A percentile compares a stretch with the other conserved stretches of the same genome.
phyloP scores from a whole-genome alignment of 2,888 invertebrate species.

The Drosophila heteroneura region DNA sequence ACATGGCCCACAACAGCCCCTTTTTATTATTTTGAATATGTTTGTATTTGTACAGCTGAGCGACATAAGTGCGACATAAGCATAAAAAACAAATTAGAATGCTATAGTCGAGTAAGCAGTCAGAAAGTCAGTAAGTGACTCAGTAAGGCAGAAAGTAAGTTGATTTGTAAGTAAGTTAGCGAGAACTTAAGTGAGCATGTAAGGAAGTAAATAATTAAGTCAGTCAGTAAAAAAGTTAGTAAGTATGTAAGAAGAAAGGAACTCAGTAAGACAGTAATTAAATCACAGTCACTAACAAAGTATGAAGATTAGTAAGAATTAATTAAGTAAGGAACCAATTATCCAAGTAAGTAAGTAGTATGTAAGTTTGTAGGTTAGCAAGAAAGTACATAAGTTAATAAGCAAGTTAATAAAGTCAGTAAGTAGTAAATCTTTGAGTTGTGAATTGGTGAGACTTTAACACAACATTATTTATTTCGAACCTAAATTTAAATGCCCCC shows the following conservation, averaged over 20 bases:
- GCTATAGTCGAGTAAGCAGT: background rate
- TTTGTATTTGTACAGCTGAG: background rate
- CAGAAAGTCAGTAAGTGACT: background rate
- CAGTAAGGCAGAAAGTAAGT: background rate
- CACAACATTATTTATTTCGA: background rate
- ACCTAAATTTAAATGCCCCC: background rate
- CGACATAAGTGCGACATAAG: too few relatives aligned
- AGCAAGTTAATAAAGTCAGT: background rate
- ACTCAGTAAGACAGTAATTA: background rate
- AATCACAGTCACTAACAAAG: background rate
- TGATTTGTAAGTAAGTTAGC: background rate
- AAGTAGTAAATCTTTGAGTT: background rate
- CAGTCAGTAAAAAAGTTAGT: background rate
- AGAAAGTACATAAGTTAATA: background rate
- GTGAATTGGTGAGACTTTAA: background rate
- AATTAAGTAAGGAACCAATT: background rate
- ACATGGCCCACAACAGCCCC: background rate
- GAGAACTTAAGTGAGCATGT: background rate
- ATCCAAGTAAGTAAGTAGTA: background rate
- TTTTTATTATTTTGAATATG: background rate
- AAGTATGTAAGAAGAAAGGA: background rate
- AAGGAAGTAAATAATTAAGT: background rate
- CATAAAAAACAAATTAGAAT: background rate
- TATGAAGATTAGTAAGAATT: background rate
- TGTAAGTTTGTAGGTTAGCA: background rate